These are phyloP conservation scores for Uria lomvia DNA, from an alignment of 2,113 vertebrate species.

Conservation along the genomic window DNA sequence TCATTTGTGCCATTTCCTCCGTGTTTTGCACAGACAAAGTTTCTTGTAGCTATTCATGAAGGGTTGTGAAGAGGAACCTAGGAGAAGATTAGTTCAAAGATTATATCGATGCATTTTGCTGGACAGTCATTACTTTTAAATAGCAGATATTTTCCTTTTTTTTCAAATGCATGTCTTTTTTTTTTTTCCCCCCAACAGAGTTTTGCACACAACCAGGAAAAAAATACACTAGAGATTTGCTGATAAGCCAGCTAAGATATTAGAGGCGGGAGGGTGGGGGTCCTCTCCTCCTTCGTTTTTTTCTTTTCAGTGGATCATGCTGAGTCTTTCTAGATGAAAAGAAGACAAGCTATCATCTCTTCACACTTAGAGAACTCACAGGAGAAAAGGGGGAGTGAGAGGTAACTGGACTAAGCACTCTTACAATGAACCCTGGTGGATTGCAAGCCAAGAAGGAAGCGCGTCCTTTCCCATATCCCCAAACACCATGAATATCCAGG, in stretches of 20 bases:
- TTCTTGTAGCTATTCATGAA: background rate
- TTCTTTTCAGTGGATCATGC: background rate
- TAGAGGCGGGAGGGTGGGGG: background rate
- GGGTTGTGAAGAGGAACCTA: background rate
- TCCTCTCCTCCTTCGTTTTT: background rate
- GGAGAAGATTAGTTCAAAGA: background rate
- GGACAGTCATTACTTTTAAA: conserved; percentile 5
- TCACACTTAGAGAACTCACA: conserved; percentile 13
- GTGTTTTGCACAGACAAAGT: background rate
- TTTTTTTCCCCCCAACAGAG: background rate
- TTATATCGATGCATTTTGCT: background rate
- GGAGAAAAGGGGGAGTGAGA: conserved; percentile 28
- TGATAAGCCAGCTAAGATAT: conserved; percentile 4
- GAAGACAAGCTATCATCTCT: conserved; percentile 17
- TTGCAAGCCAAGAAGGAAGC: background rate
- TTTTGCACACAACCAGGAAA: background rate
- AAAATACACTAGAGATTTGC: background rate
- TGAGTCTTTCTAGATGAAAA: conserved; percentile 29
- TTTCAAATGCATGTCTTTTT: background rate
- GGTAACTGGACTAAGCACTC: conserved; percentile 15
- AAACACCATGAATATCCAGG: background rate
- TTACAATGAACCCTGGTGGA: background rate
- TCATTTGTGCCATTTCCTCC: background rate
- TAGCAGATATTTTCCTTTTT: background rate
- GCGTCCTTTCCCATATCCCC: background rate